Percentiles rank a stretch among this genome's conserved stretches.
These are phyloP conservation scores for Archegozetes longisetosus DNA, from an alignment of 1,140 invertebrate species.

Conservation along the genomic window DNA sequence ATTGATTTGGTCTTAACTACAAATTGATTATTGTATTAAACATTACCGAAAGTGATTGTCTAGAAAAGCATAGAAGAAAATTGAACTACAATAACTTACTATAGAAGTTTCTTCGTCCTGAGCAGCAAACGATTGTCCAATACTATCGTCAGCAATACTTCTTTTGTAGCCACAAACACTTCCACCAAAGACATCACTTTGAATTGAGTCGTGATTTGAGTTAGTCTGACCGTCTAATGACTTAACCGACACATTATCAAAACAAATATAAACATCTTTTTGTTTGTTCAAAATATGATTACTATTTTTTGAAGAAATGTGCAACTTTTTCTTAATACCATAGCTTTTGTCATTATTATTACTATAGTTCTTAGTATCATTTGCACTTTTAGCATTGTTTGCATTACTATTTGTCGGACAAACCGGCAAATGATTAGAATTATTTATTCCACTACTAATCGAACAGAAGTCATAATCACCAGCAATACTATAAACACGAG, in stretches of 20 bases:
- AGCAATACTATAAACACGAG: background rate
- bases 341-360: background rate
- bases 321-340: background rate
- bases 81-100: too few species aligned
- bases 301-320: background rate
- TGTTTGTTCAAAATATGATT: background rate
- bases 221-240: too few species aligned
- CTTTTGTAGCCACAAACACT: background rate
- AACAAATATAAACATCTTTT: constrained; percentile 5
- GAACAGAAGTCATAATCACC: constrained; percentile 1
- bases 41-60: too few species aligned
- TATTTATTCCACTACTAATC: background rate
- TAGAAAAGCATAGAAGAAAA: too few species aligned
- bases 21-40: too few species aligned
- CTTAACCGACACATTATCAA: constrained; percentile 1
- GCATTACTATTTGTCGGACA: background rate
- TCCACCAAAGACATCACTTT: background rate
- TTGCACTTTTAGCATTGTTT: background rate
- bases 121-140: too few species aligned
- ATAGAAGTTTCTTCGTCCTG: too few species aligned
- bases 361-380: background rate
- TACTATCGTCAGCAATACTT: background rate
- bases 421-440: background rate
- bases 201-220: background rate
- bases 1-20: too few species aligned